These are phyloP conservation scores for Globodera ellingtonae DNA, from an alignment of 1,140 invertebrate species.

Conservation along the genomic window DNA sequence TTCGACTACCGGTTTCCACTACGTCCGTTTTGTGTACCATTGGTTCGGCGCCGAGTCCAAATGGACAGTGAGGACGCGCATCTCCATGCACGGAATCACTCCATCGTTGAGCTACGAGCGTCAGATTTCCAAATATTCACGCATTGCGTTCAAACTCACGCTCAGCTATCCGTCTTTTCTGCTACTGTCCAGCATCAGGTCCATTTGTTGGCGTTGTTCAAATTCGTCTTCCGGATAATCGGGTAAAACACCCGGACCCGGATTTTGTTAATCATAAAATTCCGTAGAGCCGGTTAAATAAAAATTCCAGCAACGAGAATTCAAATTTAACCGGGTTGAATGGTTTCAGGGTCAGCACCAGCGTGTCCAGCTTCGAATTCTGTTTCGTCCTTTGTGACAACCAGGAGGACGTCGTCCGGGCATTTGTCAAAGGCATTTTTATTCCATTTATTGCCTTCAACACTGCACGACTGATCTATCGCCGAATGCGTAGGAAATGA, in stretches of 20 bases:
- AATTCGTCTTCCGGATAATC: no score
- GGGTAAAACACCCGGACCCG: no score
- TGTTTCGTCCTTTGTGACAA: slow-evolving; percentile 59
- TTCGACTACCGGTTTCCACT: slow-evolving; percentile 25
- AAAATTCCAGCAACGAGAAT: neutral
- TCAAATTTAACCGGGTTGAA: slow-evolving; percentile 16
- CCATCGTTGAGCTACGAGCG: slow-evolving; percentile 55
- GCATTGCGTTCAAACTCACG: slow-evolving; percentile 41
- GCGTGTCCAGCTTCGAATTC: slow-evolving; percentile 57
- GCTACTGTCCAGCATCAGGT: slow-evolving; percentile 51
- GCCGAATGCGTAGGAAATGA: neutral
- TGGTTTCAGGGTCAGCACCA: slow-evolving; percentile 52
- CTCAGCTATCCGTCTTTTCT: slow-evolving; percentile 51
- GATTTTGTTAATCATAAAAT: neutral
- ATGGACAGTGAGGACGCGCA: neutral
- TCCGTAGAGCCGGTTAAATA: neutral
- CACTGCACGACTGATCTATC: slow-evolving; percentile 46
- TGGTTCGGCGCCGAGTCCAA: slow-evolving; percentile 39
- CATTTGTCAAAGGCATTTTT: slow-evolving; percentile 52
- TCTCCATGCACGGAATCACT: slow-evolving; percentile 39
- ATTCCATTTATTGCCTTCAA: slow-evolving; percentile 49
- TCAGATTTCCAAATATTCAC: slow-evolving; percentile 49
- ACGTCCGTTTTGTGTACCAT: slow-evolving; percentile 40
- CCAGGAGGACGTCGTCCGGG: slow-evolving; percentile 52
- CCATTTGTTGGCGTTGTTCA: slow-evolving; percentile 5